Percentiles rank a stretch among this genome's conserved stretches.
Conservation (phyloP, 2,888 invertebrate genomes). For the Ophioninae sp. region DNA sequence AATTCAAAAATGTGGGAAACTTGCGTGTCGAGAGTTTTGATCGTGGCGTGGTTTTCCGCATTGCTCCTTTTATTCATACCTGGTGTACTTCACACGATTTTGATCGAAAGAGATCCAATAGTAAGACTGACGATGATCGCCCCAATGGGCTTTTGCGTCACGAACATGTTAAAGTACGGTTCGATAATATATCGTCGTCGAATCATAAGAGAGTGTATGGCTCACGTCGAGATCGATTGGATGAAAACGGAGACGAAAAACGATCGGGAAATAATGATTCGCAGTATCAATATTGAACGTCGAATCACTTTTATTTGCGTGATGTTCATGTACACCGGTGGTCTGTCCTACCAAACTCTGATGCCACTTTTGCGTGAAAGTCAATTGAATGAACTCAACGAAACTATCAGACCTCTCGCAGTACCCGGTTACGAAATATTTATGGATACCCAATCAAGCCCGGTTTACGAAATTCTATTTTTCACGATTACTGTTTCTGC, state of each 20-base stretch:
- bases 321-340: slow-evolving; percentile 47
- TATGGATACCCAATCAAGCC: slow-evolving; percentile 57
- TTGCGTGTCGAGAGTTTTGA: neutral
- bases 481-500: slow-evolving; percentile 53
- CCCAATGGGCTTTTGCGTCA: slow-evolving; percentile 43
- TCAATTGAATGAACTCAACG: slow-evolving; percentile 30
- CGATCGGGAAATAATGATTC: neutral
- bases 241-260: slow-evolving; percentile 42
- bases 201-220: slow-evolving; percentile 36
- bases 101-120: slow-evolving; percentile 33
- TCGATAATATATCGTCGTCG: slow-evolving; percentile 35
- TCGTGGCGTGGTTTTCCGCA: neutral
- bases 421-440: slow-evolving; percentile 49
- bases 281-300: neutral
- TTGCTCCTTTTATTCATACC: slow-evolving; percentile 38
- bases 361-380: slow-evolving; percentile 41
- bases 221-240: slow-evolving; percentile 50
- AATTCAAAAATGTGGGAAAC: neutral
- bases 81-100: slow-evolving; percentile 19
- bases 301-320: slow-evolving; percentile 28
- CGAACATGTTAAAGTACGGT: slow-evolving; percentile 47
- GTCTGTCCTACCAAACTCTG: slow-evolving; percentile 30
- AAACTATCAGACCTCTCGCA: slow-evolving; percentile 50
- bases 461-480: slow-evolving; percentile 66
- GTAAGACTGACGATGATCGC: slow-evolving; percentile 27